Evolutionary conservation across 2,113 vertebrate genomes (phyloP).

Genomic region (Urocolius indicus): DNA sequence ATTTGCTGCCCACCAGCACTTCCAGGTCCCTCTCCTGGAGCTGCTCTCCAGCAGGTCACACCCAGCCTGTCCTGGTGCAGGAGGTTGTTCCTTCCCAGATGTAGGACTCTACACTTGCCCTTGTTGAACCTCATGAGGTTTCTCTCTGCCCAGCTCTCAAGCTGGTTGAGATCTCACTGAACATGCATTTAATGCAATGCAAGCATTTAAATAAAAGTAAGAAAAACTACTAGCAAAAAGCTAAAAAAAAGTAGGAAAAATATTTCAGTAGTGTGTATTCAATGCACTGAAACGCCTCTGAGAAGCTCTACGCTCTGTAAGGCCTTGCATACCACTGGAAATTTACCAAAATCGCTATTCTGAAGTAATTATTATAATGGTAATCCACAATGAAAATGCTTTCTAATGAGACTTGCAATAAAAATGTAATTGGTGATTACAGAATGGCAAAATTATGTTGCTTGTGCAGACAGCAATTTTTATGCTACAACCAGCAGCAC

Average conservation of each 20-base stretch:
- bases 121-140: too few relatives aligned
- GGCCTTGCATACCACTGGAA: neutral
- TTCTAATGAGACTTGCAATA: constrained; percentile 22
- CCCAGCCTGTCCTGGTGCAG: too few relatives aligned
- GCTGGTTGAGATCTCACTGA: too few relatives aligned
- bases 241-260: neutral
- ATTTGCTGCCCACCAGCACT: too few relatives aligned
- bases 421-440: constrained; percentile 20
- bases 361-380: constrained; percentile 25
- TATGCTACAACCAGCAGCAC: neutral
- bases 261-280: neutral
- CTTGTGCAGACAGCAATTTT: neutral
- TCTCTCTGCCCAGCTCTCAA: too few relatives aligned
- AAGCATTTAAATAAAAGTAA: neutral
- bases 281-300: neutral
- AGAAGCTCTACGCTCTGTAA: neutral
- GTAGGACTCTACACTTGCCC: too few relatives aligned
- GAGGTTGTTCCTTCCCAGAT: too few relatives aligned
- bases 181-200: neutral
- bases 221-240: neutral
- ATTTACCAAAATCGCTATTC: constrained; percentile 22
- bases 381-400: constrained; percentile 44
- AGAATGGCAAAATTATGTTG: neutral
- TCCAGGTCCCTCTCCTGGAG: too few relatives aligned
- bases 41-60: too few relatives aligned